Evolutionary conservation across 2,888 invertebrate species (phyloP).

Genomic region (Xanthia togata): DNA sequence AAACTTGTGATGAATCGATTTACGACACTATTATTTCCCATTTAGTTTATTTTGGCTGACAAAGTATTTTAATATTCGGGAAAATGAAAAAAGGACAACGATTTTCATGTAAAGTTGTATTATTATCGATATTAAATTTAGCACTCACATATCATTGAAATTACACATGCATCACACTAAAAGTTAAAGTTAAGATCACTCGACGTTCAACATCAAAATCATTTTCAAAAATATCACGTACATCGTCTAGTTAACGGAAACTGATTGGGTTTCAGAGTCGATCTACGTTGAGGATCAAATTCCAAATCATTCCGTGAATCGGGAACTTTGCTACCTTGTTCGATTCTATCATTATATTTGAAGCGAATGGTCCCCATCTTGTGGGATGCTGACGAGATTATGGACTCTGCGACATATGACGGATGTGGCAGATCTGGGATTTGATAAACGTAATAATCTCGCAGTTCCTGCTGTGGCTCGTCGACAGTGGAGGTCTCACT

Average conservation of each 20-base stretch:
- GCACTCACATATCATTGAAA: not conserved
- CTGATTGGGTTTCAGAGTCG: constrained; percentile 72
- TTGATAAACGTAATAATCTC: constrained; percentile 74
- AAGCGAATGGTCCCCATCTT: constrained; percentile 72
- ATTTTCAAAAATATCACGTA: constrained; percentile 35
- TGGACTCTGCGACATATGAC: constrained; percentile 73
- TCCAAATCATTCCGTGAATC: constrained; percentile 57
- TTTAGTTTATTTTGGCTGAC: not conserved
- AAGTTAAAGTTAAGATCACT: constrained; percentile 1
- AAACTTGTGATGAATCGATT: constrained; percentile 35
- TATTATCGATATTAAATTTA: not conserved
- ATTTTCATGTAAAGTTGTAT: not conserved
- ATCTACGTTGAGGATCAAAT: constrained; percentile 76
- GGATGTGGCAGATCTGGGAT: constrained; percentile 80
- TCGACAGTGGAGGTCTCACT: constrained; percentile 55
- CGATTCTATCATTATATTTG: constrained; percentile 74
- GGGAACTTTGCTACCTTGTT: constrained; percentile 62
- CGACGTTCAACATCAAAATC: constrained; percentile 32
- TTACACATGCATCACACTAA: not conserved
- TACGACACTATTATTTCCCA: constrained; percentile 26
- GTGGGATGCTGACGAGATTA: constrained; percentile 76
- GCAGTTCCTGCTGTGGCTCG: constrained; percentile 68
- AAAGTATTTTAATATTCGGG: not conserved
- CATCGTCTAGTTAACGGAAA: constrained; percentile 45
- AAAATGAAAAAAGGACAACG: not conserved